phyloP scores from a whole-genome alignment of 2,113 vertebrate species.

The Oryzias woworae region DNA sequence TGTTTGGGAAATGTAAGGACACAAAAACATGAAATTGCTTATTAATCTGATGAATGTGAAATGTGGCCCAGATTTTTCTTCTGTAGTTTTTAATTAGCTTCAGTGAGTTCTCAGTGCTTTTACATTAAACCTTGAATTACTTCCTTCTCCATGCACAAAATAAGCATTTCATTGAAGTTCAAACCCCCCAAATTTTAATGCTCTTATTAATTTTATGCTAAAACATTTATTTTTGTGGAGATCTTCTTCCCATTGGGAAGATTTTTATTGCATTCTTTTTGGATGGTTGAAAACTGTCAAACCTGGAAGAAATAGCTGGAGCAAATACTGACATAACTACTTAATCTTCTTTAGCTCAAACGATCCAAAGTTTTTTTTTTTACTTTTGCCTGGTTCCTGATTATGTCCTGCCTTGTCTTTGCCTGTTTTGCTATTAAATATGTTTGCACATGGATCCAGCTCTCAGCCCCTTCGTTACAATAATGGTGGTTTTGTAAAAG shows the following conservation, averaged over 20 bases:
- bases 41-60: conserved; percentile 29
- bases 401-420: too few species aligned
- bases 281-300: conserved; percentile 64
- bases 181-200: conserved; percentile 69
- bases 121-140: conserved; percentile 76
- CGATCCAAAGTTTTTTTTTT: not conserved
- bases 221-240: conserved; percentile 70
- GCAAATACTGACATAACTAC: conserved; percentile 39
- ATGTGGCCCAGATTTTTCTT: conserved; percentile 61
- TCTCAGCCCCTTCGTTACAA: too few species aligned
- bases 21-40: conserved; percentile 48
- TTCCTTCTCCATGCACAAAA: conserved; percentile 58
- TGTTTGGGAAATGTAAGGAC: conserved; percentile 15
- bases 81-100: conserved; percentile 67
- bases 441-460: too few species aligned
- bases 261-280: conserved; percentile 68
- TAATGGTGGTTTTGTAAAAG: too few species aligned
- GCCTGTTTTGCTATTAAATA: too few species aligned
- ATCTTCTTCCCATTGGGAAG: conserved; percentile 58
- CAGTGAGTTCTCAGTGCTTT: conserved; percentile 65
- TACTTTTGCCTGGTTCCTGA: too few species aligned
- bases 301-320: conserved; percentile 10
- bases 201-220: conserved; percentile 77
- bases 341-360: conserved; percentile 42
- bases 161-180: conserved; percentile 64